Percentiles rank a stretch among this genome's conserved stretches.
These are phyloP conservation scores for Cotesia chilonis DNA, from an alignment of 1,140 invertebrate species.

Conservation along the genomic window DNA sequence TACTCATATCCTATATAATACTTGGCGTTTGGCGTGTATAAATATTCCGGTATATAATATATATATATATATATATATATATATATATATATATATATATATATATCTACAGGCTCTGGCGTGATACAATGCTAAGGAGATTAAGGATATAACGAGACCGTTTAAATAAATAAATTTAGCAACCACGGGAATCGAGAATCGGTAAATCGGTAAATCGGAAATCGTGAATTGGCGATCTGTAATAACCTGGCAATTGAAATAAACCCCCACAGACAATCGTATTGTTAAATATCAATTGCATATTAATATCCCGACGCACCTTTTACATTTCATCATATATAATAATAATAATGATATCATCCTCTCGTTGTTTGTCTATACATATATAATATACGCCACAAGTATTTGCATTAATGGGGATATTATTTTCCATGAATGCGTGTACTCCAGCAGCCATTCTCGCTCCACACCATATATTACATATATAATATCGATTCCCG, in stretches of 20 bases:
- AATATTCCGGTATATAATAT: not conserved
- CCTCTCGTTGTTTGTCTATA: too few species aligned
- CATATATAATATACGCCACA: too few species aligned
- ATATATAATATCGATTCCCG: too few species aligned
- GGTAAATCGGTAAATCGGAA: too few species aligned
- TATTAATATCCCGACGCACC: slow-evolving; percentile 1
- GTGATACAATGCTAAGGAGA: not conserved
- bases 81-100: slow-evolving; percentile 12
- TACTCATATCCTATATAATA: not conserved
- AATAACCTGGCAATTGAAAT: too few species aligned
- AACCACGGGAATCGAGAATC: too few species aligned
- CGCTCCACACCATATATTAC: too few species aligned
- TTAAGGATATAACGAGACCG: not conserved
- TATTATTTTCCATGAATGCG: not conserved
- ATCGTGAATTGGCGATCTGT: too few species aligned
- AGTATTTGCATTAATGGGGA: slow-evolving; percentile 17
- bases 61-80: slow-evolving; percentile 16
- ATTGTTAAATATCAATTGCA: too few species aligned
- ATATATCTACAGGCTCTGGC: not conserved
- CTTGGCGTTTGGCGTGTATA: not conserved
- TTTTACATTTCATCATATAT: slow-evolving; percentile 9
- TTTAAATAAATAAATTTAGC: slow-evolving; percentile 1
- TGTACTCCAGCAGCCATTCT: not conserved
- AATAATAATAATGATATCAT: too few species aligned
- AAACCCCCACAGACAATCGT: too few species aligned